A percentile compares a stretch with the other conserved stretches of the same genome.
phyloP scores from a whole-genome alignment of 1,140 invertebrate genomes.

The Pissodes strobi region DNA sequence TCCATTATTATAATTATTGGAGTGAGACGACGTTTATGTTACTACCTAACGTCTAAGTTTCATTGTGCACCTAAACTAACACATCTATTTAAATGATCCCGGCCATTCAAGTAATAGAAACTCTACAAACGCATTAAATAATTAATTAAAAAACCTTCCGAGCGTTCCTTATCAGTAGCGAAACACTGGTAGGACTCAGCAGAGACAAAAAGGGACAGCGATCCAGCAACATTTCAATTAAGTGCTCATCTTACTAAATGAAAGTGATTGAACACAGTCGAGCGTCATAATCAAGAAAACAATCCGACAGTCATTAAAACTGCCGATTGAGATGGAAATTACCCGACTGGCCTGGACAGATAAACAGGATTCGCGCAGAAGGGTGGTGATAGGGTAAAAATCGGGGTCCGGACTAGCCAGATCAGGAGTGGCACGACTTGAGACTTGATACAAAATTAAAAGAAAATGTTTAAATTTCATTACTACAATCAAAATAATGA shows the following conservation, averaged over 20 bases:
- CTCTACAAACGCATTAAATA: no score
- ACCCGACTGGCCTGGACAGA: slow-evolving; percentile 52
- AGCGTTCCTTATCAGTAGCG: slow-evolving; percentile 25
- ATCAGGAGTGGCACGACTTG: neutral
- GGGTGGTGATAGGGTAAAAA: slow-evolving; percentile 25
- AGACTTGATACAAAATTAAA: neutral
- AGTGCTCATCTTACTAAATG: slow-evolving; percentile 51
- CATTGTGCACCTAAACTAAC: no score
- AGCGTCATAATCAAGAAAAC: slow-evolving; percentile 55
- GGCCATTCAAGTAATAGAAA: no score
- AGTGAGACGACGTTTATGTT: no score
- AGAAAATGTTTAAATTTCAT: no score
- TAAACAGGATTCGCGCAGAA: slow-evolving; percentile 42
- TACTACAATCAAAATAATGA: no score
- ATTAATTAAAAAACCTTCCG: no score
- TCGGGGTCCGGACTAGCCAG: neutral
- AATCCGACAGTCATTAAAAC: slow-evolving; percentile 54
- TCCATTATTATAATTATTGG: no score
- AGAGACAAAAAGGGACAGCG: slow-evolving; percentile 41
- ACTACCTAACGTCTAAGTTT: no score
- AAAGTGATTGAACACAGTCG: slow-evolving; percentile 51
- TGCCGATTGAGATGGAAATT: slow-evolving; percentile 57
- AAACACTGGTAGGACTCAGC: slow-evolving; percentile 33
- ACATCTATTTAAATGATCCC: no score
- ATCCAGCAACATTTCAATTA: slow-evolving; percentile 53